phyloP scores from a whole-genome alignment of 2,797 vertebrate genomes.

The Gephyroberyx darwinii region DNA sequence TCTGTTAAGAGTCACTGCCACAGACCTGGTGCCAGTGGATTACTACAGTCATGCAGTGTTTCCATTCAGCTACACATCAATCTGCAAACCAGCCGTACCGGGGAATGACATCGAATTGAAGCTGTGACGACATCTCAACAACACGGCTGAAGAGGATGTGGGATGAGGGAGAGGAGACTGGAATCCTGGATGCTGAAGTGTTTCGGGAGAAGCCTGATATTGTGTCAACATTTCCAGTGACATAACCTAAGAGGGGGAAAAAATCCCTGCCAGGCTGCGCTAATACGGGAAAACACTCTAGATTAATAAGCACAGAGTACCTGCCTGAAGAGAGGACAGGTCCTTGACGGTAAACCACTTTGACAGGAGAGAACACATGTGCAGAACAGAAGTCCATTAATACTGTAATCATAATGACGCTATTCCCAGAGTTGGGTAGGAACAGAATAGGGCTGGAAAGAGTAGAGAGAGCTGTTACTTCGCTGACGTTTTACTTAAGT shows the following conservation, averaged over 20 bases:
- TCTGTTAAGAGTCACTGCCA: slow-evolving; percentile 41
- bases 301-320: slow-evolving; percentile 30
- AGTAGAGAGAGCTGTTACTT: no score
- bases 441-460: slow-evolving; percentile 4
- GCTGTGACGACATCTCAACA: slow-evolving; percentile 35
- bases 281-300: slow-evolving; percentile 60
- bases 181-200: slow-evolving; percentile 48
- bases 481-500: no score
- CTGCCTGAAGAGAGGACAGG: slow-evolving; percentile 32
- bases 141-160: slow-evolving; percentile 28
- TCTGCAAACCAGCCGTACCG: slow-evolving; percentile 23
- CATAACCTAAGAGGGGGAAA: slow-evolving; percentile 49
- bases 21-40: slow-evolving; percentile 34
- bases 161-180: slow-evolving; percentile 38
- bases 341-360: slow-evolving; percentile 19
- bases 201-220: slow-evolving; percentile 48
- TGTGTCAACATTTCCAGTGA: slow-evolving; percentile 76
- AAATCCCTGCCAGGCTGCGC: slow-evolving; percentile 49
- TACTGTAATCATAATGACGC: background rate
- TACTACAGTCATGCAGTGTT: slow-evolving; percentile 55
- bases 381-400: slow-evolving; percentile 26
- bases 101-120: slow-evolving; percentile 17
- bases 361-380: slow-evolving; percentile 3
- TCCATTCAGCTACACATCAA: slow-evolving; percentile 44
- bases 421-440: slow-evolving; percentile 16